A percentile compares a stretch with the other conserved stretches of the same genome.
Evolutionary conservation across 2,113 vertebrate species (phyloP).

Genomic region (Ellobius talpinus): DNA sequence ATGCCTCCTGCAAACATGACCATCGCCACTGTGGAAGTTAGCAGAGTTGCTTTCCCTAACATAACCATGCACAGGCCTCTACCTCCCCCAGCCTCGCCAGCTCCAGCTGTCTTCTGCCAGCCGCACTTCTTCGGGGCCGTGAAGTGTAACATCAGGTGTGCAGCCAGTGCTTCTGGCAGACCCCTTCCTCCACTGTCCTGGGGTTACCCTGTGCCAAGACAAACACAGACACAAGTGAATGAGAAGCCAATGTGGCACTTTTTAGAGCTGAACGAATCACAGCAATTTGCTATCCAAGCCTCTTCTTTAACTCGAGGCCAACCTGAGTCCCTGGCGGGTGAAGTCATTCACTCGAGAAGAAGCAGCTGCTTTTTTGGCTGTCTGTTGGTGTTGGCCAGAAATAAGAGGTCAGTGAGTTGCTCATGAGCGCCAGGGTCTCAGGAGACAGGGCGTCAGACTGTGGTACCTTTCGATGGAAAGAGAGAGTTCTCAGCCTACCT

Average conservation of each 20-base stretch:
- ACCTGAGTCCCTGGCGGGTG: background rate
- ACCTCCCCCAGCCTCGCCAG: background rate
- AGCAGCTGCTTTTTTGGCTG: slow-evolving; percentile 16
- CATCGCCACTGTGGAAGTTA: background rate
- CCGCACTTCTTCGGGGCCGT: background rate
- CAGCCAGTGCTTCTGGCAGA: background rate
- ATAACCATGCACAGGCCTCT: rapidly evolving
- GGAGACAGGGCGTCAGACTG: background rate
- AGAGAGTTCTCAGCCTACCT: background rate
- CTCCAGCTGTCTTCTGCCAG: background rate
- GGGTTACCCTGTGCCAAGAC: background rate
- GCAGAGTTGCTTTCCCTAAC: background rate
- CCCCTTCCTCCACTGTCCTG: background rate
- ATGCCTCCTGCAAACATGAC: background rate
- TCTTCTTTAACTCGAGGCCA: slow-evolving; percentile 3
- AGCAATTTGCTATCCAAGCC: background rate
- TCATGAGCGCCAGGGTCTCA: background rate
- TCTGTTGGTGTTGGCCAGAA: slow-evolving; percentile 37
- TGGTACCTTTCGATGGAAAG: background rate
- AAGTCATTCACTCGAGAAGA: slow-evolving; percentile 20
- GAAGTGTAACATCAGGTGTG: background rate
- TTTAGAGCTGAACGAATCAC: slow-evolving; percentile 42
- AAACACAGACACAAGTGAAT: slow-evolving; percentile 4
- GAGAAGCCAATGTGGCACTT: background rate
- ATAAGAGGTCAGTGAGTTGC: background rate